These are phyloP conservation scores for Trachelus stipa DNA, from an alignment of 2,888 invertebrate genomes.

Conservation along the genomic window DNA sequence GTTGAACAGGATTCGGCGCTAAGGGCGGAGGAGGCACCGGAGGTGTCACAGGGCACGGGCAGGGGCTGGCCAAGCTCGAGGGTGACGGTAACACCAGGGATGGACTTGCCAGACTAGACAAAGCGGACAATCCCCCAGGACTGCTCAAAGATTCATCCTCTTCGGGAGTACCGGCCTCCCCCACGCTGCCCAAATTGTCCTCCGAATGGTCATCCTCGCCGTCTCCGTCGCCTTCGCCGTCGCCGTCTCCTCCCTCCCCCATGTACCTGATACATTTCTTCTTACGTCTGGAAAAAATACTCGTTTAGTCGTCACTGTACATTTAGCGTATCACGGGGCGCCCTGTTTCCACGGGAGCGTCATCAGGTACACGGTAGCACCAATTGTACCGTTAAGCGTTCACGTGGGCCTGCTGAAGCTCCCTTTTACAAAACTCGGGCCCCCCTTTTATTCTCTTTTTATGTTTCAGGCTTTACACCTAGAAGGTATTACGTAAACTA, in stretches of 20 bases:
- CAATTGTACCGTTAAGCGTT: background rate
- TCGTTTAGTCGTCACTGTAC: slow-evolving; percentile 2
- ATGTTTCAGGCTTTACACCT: slow-evolving; percentile 34
- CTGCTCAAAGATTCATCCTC: slow-evolving; percentile 68
- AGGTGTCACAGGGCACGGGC: slow-evolving; percentile 70
- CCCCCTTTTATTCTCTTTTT: background rate
- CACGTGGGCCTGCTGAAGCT: background rate
- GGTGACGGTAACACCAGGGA: slow-evolving; percentile 83
- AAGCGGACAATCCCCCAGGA: slow-evolving; percentile 75
- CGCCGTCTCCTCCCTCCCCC: slow-evolving; percentile 81
- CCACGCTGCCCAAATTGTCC: slow-evolving; percentile 83
- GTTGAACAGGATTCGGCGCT: slow-evolving; percentile 61
- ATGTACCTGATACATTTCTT: slow-evolving; percentile 97
- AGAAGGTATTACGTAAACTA: slow-evolving; percentile 41
- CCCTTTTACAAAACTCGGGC: background rate
- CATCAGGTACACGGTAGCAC: background rate
- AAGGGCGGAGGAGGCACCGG: slow-evolving; percentile 59
- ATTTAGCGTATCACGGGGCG: background rate
- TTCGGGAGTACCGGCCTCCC: slow-evolving; percentile 76
- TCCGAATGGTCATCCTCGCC: slow-evolving; percentile 74
- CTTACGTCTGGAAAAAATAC: slow-evolving; percentile 82
- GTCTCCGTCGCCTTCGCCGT: slow-evolving; percentile 73
- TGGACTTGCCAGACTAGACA: slow-evolving; percentile 78
- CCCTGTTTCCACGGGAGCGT: background rate
- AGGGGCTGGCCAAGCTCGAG: slow-evolving; percentile 74